A percentile compares a stretch with the other conserved stretches of the same genome.
Conservation (phyloP, 2,888 invertebrate genomes). For the Cantharis rustica region DNA sequence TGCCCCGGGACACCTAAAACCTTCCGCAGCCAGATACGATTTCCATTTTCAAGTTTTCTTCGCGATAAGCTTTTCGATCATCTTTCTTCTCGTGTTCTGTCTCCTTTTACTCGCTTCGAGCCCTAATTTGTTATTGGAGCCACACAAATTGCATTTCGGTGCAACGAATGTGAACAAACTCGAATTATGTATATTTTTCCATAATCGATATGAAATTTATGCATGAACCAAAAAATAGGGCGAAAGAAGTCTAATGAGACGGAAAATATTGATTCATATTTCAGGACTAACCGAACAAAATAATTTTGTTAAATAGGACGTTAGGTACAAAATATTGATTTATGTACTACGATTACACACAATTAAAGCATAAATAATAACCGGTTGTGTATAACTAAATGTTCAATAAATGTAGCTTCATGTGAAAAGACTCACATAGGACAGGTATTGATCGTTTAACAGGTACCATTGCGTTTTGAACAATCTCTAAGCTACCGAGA, state of each 20-base stretch:
- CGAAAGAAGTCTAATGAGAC: not conserved
- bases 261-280: not conserved
- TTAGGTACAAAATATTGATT: not conserved
- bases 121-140: not conserved
- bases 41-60: not conserved
- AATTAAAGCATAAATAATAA: not conserved
- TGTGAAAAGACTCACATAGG: not conserved
- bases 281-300: not conserved
- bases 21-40: slow-evolving; percentile 14
- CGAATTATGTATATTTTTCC: not conserved
- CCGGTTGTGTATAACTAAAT: not conserved
- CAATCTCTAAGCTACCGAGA: not conserved
- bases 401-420: not conserved
- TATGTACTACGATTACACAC: not conserved
- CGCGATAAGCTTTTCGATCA: not conserved
- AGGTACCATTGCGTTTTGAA: not conserved
- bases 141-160: not conserved
- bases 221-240: not conserved
- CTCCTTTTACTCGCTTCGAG: not conserved
- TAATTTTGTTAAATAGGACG: not conserved
- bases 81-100: not conserved
- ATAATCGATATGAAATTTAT: not conserved
- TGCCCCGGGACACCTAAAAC: slow-evolving; percentile 25
- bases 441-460: not conserved
- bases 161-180: not conserved